Conservation (phyloP, 1,140 invertebrate genomes). For the Telenomus remus region DNA sequence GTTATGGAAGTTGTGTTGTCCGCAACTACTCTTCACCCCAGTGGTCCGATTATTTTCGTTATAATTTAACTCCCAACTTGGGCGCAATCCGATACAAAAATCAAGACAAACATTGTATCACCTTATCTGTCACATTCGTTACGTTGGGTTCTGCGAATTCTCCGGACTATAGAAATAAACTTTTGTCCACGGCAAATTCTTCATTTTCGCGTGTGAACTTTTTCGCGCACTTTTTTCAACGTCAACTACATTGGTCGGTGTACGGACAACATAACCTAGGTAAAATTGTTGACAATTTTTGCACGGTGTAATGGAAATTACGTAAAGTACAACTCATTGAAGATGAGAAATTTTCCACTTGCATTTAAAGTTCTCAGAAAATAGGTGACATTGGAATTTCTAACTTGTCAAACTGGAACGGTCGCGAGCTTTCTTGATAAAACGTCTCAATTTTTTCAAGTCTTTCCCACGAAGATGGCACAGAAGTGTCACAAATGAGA, state of each 20-base stretch:
- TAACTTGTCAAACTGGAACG: conserved; percentile 53
- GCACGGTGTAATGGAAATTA: too few species aligned
- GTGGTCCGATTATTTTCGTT: conserved; percentile 25
- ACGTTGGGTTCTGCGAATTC: too few species aligned
- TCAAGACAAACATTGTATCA: conserved; percentile 17
- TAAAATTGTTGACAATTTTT: too few species aligned
- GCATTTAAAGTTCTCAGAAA: conserved; percentile 45
- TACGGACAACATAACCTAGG: too few species aligned
- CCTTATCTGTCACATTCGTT: conserved; percentile 46
- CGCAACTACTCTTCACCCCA: conserved; percentile 20
- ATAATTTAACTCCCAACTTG: conserved; percentile 22
- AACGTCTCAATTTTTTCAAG: conserved; percentile 27
- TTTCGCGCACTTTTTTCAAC: too few species aligned
- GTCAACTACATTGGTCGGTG: too few species aligned
- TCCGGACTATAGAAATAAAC: too few species aligned
- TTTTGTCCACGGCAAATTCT: too few species aligned
- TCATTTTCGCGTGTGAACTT: too few species aligned
- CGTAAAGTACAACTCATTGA: conserved; percentile 34
- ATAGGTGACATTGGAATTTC: conserved; percentile 50
- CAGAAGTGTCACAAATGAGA: conserved; percentile 11
- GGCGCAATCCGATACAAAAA: conserved; percentile 47
- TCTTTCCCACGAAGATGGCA: not conserved
- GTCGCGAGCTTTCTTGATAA: conserved; percentile 37
- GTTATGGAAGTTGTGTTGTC: conserved; percentile 34
- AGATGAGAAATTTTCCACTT: conserved; percentile 56